phyloP scores from a whole-genome alignment of 1,140 invertebrate genomes.

The Drosophila baimaii region DNA sequence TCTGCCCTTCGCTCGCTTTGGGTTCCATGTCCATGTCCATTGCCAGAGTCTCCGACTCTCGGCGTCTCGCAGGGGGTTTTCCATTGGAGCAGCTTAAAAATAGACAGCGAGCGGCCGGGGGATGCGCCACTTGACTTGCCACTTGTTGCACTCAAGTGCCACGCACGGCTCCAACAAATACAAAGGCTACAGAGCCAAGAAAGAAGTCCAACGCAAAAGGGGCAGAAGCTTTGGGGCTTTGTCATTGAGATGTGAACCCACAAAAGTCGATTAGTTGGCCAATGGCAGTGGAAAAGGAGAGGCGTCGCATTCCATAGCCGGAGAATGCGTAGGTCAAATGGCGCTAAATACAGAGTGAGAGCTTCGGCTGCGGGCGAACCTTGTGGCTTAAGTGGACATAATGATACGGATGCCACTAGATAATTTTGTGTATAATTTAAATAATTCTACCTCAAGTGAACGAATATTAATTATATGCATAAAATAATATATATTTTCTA shows the following conservation, averaged over 20 bases:
- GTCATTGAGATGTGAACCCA: slow-evolving; percentile 71
- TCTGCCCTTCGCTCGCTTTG: slow-evolving; percentile 58
- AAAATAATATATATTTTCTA: too few species aligned
- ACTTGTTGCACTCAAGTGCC: slow-evolving; percentile 79
- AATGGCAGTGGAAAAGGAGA: slow-evolving; percentile 50
- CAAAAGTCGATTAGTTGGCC: slow-evolving; percentile 74
- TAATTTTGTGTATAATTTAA: neutral
- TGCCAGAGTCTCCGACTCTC: slow-evolving; percentile 9
- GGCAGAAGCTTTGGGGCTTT: slow-evolving; percentile 61
- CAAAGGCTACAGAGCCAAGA: slow-evolving; percentile 46
- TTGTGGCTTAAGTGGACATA: slow-evolving; percentile 30
- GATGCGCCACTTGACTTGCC: slow-evolving; percentile 70
- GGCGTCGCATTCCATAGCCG: slow-evolving; percentile 32
- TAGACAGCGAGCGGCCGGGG: slow-evolving; percentile 55
- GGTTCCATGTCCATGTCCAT: slow-evolving; percentile 25
- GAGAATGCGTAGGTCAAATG: slow-evolving; percentile 46
- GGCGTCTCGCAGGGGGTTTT: slow-evolving; percentile 46
- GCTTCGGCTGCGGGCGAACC: neutral
- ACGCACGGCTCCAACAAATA: slow-evolving; percentile 40
- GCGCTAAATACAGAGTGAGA: slow-evolving; percentile 8
- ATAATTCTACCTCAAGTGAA: neutral
- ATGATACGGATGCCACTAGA: slow-evolving; percentile 16
- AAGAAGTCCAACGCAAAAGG: slow-evolving; percentile 31
- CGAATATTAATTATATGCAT: too few species aligned
- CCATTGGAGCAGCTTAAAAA: slow-evolving; percentile 61